Evolutionary conservation across 2,888 invertebrate genomes (phyloP).

Genomic region (Blastobasis adustella): DNA sequence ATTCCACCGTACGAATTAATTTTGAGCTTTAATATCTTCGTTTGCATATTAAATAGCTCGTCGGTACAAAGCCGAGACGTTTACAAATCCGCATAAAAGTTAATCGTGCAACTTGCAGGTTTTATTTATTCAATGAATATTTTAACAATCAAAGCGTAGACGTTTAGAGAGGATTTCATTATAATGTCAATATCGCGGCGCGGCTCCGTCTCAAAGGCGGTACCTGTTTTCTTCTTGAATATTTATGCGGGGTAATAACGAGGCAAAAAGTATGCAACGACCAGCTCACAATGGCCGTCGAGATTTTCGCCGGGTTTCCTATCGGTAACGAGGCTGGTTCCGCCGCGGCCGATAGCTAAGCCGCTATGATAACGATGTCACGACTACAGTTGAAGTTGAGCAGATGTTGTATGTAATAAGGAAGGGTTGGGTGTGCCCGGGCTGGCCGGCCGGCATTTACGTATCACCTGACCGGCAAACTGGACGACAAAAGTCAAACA

Average conservation of each 20-base stretch:
- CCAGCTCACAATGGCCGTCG: conserved; percentile 35
- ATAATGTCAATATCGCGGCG: conserved; percentile 46
- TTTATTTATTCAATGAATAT: conserved; percentile 42
- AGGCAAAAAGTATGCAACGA: conserved; percentile 31
- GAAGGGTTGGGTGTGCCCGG: conserved; percentile 16
- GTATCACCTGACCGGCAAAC: conserved; percentile 44
- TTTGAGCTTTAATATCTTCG: conserved; percentile 18
- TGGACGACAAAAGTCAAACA: conserved; percentile 54
- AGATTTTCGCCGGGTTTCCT: conserved; percentile 28
- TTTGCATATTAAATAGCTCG: conserved; percentile 16
- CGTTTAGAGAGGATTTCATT: conserved; percentile 43
- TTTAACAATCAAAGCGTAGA: conserved; percentile 41
- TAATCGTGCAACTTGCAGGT: conserved; percentile 17
- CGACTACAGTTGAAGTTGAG: conserved; percentile 17
- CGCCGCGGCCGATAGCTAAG: conserved; percentile 14
- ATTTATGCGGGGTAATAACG: conserved; percentile 48
- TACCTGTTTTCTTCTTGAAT: conserved; percentile 44
- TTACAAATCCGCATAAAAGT: conserved; percentile 20
- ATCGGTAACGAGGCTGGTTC: conserved; percentile 21
- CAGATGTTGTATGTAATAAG: conserved; percentile 22
- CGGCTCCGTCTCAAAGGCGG: conserved; percentile 36
- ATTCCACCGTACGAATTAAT: conserved; percentile 18
- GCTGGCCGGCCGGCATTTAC: conserved; percentile 31
- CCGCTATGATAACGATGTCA: conserved; percentile 35
- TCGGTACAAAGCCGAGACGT: conserved; percentile 7